Evolutionary conservation across 2,797 vertebrate species (phyloP).

Genomic region (Acanthurus tractus): DNA sequence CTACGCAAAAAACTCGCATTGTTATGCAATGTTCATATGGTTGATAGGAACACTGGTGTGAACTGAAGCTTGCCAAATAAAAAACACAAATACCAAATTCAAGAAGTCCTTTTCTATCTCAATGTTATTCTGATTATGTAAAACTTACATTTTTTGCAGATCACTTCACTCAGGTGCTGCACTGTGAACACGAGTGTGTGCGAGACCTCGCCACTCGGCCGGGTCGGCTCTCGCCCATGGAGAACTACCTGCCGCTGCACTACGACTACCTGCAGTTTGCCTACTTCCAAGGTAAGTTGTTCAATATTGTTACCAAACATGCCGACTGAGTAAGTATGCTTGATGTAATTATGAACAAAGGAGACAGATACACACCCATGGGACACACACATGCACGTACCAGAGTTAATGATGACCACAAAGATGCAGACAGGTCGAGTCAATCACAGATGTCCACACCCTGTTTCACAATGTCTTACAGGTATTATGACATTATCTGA

Average conservation of each 20-base stretch:
- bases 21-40: too few species aligned
- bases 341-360: slow-evolving; percentile 23
- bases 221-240: slow-evolving; percentile 93
- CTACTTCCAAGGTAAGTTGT: slow-evolving; percentile 90
- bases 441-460: slow-evolving; percentile 33
- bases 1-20: too few species aligned
- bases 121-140: background rate
- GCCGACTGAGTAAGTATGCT: background rate
- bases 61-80: background rate
- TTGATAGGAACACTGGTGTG: too few species aligned
- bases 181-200: slow-evolving; percentile 95
- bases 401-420: slow-evolving; percentile 27
- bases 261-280: slow-evolving; percentile 97
- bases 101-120: background rate
- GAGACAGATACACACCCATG: slow-evolving; percentile 20
- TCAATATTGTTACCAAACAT: background rate
- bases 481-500: slow-evolving; percentile 18
- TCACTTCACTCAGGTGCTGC: slow-evolving; percentile 94
- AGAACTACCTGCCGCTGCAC: slow-evolving; percentile 96
- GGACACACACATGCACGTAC: slow-evolving; percentile 1
- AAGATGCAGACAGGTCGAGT: slow-evolving; percentile 31
- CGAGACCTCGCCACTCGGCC: slow-evolving; percentile 94
- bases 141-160: slow-evolving; percentile 82
- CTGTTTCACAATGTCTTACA: slow-evolving; percentile 30
- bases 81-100: background rate